phyloP scores from a whole-genome alignment of 1,140 invertebrate species.

The Ostrea edulis region DNA sequence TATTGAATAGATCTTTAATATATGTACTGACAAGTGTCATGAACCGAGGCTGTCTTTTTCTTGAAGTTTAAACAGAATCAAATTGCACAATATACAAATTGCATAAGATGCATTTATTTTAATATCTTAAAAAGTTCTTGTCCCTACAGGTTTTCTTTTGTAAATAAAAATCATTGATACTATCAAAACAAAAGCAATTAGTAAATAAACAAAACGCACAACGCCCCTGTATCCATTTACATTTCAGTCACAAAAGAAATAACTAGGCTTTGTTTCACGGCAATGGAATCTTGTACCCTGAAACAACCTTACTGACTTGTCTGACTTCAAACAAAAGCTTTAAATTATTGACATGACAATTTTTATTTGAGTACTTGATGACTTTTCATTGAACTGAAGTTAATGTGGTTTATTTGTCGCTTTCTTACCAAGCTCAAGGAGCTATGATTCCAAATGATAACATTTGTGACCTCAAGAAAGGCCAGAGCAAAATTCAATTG shows the following conservation, averaged over 20 bases:
- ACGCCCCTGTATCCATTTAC: not conserved
- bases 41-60: not conserved
- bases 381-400: not conserved
- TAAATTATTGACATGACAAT: not conserved
- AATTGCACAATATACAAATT: not conserved
- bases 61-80: not conserved
- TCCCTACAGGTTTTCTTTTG: no score
- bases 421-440: not conserved
- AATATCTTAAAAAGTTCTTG: no score
- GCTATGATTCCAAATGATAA: not conserved
- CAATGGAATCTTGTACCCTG: not conserved
- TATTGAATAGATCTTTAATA: no score
- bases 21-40: no score
- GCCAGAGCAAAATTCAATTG: not conserved
- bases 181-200: not conserved
- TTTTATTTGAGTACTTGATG: not conserved
- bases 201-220: conserved; percentile 13
- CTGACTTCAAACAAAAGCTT: not conserved
- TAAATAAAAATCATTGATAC: not conserved
- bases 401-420: not conserved
- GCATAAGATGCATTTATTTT: not conserved
- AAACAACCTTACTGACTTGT: conserved; percentile 1
- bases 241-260: not conserved
- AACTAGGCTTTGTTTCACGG: not conserved
- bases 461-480: not conserved